Evolutionary conservation across 1,140 invertebrate genomes (phyloP), one percentile per base, ranked within the genome.

Genomic region (Diplogasteroides magnus): DNA sequence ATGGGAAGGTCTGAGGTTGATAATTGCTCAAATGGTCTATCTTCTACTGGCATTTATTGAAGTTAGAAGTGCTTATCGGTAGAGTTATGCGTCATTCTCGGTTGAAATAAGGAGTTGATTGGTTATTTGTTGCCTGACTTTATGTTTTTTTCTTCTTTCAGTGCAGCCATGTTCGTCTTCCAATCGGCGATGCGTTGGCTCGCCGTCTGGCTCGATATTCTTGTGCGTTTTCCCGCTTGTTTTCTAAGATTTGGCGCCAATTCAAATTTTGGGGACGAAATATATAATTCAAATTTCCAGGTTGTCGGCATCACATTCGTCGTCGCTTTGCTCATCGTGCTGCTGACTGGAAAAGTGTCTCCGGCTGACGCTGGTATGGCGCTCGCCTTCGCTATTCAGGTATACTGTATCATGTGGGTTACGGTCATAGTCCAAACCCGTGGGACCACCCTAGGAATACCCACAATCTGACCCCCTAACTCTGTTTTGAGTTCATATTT

Each of bases 291-390:
- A 11, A 48, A 48, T 48, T 48, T 19, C 37, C 37, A 48, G 37
- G 37, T 84, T 75, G 86, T 87, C 19, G 73, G 77, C n/a, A 83
- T 87, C 0, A 86, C 85, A 6, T 81, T 85, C 14, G 82, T 85
- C 14, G 87, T 87, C 11, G 86, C 86, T 1, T 76, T 88, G 11
- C 81, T 90, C 1, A 85, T 88, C 6, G 83, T 90, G 6, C 74
- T 86, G 0, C 83, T 89, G 13, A 87, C 86, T 72, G 86, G 85
- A 55, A 76, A 85, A 37, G 83, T 88, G 48, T 79, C 84, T 15
- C 86, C 89, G 13, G 87, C 88, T 0, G 83, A 89, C 68, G 88
- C 88, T 31, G 90, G 89, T 14, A 83, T 90, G 48, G 89, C 89
- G 0, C 78, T 90, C 70, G 85, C 88, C 1, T 90, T 89, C 76